Evolutionary conservation across 2,113 vertebrate species (phyloP).

Genomic region (Perca fluviatilis): DNA sequence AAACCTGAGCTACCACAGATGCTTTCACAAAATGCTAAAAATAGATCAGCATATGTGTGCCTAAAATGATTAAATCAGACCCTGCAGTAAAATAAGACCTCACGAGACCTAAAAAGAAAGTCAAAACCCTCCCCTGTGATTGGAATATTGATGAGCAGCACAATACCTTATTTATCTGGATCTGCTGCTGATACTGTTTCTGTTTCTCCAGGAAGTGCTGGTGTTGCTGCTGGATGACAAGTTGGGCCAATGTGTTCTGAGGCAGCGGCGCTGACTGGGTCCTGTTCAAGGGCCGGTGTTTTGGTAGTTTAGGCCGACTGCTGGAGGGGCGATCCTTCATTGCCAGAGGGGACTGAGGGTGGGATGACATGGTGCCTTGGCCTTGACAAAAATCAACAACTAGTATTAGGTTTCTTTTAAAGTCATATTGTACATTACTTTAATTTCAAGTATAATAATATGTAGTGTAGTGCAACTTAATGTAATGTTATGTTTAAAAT

Average conservation of each 20-base stretch:
- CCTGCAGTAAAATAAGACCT: conserved; percentile 56
- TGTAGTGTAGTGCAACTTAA: not conserved
- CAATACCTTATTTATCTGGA: conserved; percentile 98
- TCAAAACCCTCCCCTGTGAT: conserved; percentile 40
- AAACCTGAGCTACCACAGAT: conserved; percentile 60
- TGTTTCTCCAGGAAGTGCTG: conserved; percentile 98
- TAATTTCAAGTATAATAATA: not conserved
- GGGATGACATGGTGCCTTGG: conserved; percentile 88
- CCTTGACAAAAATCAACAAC: conserved; percentile 63
- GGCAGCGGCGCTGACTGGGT: conserved; percentile 98
- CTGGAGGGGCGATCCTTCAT: conserved; percentile 91
- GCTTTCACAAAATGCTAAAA: conserved; percentile 71
- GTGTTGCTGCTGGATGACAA: conserved; percentile 98
- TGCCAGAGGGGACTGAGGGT: conserved; percentile 92
- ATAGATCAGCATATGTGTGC: conserved; percentile 64
- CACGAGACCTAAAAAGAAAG: conserved; percentile 45
- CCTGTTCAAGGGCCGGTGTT: conserved; percentile 94
- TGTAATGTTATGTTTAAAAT: not conserved
- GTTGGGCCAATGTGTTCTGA: conserved; percentile 95
- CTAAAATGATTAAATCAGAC: conserved; percentile 70
- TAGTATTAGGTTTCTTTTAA: not conserved
- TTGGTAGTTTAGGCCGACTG: conserved; percentile 92
- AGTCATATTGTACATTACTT: not conserved
- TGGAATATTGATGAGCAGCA: conserved; percentile 48
- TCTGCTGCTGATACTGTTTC: conserved; percentile 97